Evolutionary conservation across 2,888 invertebrate genomes (phyloP), one percentile per base, ranked within the genome.

Genomic region (Platerodrilus igneus): DNA sequence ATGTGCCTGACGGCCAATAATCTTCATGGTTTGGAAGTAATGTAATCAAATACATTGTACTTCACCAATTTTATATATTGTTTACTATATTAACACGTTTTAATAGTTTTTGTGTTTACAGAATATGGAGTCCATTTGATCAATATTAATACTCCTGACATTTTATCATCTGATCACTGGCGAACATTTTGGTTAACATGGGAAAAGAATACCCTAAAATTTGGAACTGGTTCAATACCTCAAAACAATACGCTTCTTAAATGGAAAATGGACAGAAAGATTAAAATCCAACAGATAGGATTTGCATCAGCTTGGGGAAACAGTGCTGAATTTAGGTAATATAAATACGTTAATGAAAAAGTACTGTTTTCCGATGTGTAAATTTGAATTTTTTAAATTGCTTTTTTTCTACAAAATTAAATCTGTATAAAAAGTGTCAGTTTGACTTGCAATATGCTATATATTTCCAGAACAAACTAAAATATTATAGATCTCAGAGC

Each of bases 121-220:
- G 80, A 77, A 1, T 79, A 78, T 53, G 78, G 78, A 21, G 76
- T 79, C 7, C 80, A 79, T 48, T 58, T 81, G 34, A 72, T 74
- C 10, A 77, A 75, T 42, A 72, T 73, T 1, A 71, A 74, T 36
- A 78, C 78, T 18, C 76, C 77, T 0, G 73, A 73, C 32, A 71
- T 73, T 4, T 69, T 79, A 13, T 76, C 77, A 0, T 73, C 74
- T 46, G 73, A 43, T 17, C 68, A 74, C 1, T 79, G 78, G 73
- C 73, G 75, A 42, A 77, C 79, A 0, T 79, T 78, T 70, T 81
- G 80, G 81, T 71, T 80, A n/a, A 76, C 76, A 62, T 81, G 80
- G 81, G 79, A 78, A 41, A 74, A 75, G 0, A 77, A 76, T 0
- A 62, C 71, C 6, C 62, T 81, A 9, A 69, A 74, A 0, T 75